Percentiles rank a stretch among this genome's conserved stretches.
phyloP scores from a whole-genome alignment of 2,113 vertebrate species.

The Syngnathus typhle region DNA sequence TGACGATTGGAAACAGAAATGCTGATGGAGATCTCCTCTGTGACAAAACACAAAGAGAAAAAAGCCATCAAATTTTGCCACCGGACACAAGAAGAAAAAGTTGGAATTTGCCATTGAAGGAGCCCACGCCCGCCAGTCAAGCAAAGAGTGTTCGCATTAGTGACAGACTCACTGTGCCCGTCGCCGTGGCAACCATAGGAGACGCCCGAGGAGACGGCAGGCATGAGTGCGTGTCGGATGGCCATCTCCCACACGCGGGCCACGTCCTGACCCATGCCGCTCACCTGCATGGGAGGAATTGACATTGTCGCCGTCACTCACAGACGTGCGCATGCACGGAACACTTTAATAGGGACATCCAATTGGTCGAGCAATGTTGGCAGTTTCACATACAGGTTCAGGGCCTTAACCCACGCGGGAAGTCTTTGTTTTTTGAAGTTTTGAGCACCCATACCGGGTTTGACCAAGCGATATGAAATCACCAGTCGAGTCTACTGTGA shows the following conservation, averaged over 20 bases:
- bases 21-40: constrained; percentile 90
- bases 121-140: not conserved
- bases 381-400: too few relatives aligned
- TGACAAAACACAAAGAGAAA: constrained; percentile 29
- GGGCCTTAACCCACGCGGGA: too few relatives aligned
- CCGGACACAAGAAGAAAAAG: too few relatives aligned
- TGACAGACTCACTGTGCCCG: constrained; percentile 79
- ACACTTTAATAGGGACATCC: not conserved
- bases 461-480: too few relatives aligned
- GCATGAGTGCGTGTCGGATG: constrained; percentile 94
- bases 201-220: constrained; percentile 83
- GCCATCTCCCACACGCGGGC: constrained; percentile 95
- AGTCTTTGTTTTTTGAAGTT: too few relatives aligned
- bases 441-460: too few relatives aligned
- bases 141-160: too few relatives aligned
- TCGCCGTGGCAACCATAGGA: constrained; percentile 70
- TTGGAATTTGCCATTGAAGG: constrained; percentile 20
- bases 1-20: constrained; percentile 97
- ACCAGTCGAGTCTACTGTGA: too few relatives aligned
- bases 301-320: not conserved
- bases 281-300: constrained; percentile 60
- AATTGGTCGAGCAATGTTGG: too few relatives aligned
- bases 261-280: constrained; percentile 81
- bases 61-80: not conserved
- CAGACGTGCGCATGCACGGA: not conserved